phyloP scores from a whole-genome alignment of 2,888 invertebrate species.

The Geophilus truncorum region DNA sequence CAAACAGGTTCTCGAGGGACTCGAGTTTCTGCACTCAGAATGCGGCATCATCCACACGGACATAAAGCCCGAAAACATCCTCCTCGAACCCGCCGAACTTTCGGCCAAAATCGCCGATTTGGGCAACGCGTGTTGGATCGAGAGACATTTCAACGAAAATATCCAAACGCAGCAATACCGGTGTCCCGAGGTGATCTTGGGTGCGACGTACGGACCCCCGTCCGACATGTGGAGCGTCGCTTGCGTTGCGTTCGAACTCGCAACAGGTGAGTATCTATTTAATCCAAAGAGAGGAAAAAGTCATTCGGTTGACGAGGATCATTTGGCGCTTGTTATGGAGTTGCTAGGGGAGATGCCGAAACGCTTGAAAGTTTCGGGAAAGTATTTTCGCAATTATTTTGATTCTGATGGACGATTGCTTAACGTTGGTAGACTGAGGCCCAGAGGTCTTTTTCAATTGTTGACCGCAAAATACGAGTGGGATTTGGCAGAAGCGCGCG shows the following conservation, averaged over 20 bases:
- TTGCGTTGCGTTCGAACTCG: slow-evolving; percentile 52
- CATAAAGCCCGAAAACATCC: neutral
- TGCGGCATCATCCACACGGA: neutral
- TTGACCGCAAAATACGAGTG: neutral
- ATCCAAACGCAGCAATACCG: slow-evolving; percentile 51
- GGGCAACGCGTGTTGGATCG: slow-evolving; percentile 52
- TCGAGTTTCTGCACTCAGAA: neutral
- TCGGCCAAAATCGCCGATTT: slow-evolving; percentile 51
- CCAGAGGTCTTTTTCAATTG: neutral
- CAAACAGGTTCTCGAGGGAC: neutral
- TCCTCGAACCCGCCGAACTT: slow-evolving; percentile 36
- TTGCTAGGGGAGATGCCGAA: slow-evolving; percentile 43
- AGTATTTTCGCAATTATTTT: slow-evolving; percentile 41
- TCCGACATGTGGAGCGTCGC: slow-evolving; percentile 52
- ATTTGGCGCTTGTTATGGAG: slow-evolving; percentile 51
- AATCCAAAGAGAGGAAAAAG: slow-evolving; percentile 51
- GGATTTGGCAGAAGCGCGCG: neutral
- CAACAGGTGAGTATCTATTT: slow-evolving; percentile 51
- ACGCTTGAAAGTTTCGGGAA: slow-evolving; percentile 47
- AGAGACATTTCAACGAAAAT: slow-evolving; percentile 48
- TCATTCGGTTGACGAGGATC: slow-evolving; percentile 50
- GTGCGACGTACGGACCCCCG: slow-evolving; percentile 48
- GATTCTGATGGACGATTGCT: no score
- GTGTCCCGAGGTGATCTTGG: slow-evolving; percentile 49
- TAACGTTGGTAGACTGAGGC: no score